phyloP scores from a whole-genome alignment of 2,888 invertebrate species.

The Ischnura elegans region DNA sequence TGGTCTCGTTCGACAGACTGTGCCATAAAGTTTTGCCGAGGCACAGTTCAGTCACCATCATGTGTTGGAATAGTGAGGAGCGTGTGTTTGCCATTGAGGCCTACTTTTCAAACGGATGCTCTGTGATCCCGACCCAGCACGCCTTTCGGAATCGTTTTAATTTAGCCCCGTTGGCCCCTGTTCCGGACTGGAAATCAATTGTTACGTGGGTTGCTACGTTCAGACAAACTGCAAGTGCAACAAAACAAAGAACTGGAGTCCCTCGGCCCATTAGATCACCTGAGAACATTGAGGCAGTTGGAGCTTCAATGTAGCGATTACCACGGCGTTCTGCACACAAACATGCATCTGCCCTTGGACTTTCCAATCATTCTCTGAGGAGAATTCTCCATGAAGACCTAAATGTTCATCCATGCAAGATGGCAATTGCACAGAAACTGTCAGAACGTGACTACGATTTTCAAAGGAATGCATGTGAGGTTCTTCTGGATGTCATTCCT shows the following conservation, averaged over 20 bases:
- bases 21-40: no score
- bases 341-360: slow-evolving; percentile 73
- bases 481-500: slow-evolving; percentile 70
- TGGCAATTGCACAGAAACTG: slow-evolving; percentile 73
- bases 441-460: slow-evolving; percentile 73
- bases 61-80: slow-evolving; percentile 71
- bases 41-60: slow-evolving; percentile 69
- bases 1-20: no score
- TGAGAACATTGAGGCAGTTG: slow-evolving; percentile 73
- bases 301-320: slow-evolving; percentile 72
- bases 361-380: slow-evolving; percentile 72
- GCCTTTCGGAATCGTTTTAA: slow-evolving; percentile 72
- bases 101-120: slow-evolving; percentile 71
- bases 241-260: slow-evolving; percentile 72
- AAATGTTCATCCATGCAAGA: slow-evolving; percentile 74
- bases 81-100: slow-evolving; percentile 71
- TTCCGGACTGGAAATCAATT: no score
- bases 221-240: slow-evolving; percentile 71
- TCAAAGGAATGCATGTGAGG: slow-evolving; percentile 72
- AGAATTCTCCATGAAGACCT: slow-evolving; percentile 73
- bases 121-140: slow-evolving; percentile 72
- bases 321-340: slow-evolving; percentile 72
- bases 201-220: slow-evolving; percentile 73
- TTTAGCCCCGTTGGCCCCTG: no score
- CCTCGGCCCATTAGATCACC: slow-evolving; percentile 72